Evolutionary conservation across 2,797 vertebrate genomes (phyloP).

Genomic region (Gymnopithys bicolor): DNA sequence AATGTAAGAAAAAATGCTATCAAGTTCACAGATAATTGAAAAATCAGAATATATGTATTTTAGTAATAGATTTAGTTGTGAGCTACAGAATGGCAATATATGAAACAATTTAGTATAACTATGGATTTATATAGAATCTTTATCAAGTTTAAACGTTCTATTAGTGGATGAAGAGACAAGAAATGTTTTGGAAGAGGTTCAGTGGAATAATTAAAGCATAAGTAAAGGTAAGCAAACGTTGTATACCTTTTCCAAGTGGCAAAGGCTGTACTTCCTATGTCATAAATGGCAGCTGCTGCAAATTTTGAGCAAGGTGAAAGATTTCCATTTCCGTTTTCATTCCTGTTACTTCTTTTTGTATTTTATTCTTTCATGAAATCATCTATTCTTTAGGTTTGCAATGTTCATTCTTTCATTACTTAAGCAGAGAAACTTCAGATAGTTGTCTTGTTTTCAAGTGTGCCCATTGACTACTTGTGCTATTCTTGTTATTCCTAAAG

Average conservation of each 20-base stretch:
- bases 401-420: neutral
- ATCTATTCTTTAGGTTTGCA: neutral
- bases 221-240: neutral
- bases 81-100: neutral
- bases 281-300: neutral
- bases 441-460: neutral
- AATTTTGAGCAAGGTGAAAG: neutral
- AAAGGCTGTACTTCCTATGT: neutral
- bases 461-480: neutral
- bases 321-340: neutral
- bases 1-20: neutral
- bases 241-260: neutral
- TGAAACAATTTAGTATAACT: neutral
- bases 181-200: neutral
- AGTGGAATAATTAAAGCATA: neutral
- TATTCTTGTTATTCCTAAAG: neutral
- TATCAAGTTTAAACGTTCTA: neutral
- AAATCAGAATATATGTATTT: neutral
- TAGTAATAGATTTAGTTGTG: neutral
- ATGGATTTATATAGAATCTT: neutral
- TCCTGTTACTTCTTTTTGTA: neutral
- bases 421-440: neutral
- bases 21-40: neutral
- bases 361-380: neutral
- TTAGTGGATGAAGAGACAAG: neutral